A percentile compares a stretch with the other conserved stretches of the same genome.
These are phyloP conservation scores for Ctenochaetus hawaiiensis DNA, from an alignment of 2,797 vertebrate species.

Conservation along the genomic window DNA sequence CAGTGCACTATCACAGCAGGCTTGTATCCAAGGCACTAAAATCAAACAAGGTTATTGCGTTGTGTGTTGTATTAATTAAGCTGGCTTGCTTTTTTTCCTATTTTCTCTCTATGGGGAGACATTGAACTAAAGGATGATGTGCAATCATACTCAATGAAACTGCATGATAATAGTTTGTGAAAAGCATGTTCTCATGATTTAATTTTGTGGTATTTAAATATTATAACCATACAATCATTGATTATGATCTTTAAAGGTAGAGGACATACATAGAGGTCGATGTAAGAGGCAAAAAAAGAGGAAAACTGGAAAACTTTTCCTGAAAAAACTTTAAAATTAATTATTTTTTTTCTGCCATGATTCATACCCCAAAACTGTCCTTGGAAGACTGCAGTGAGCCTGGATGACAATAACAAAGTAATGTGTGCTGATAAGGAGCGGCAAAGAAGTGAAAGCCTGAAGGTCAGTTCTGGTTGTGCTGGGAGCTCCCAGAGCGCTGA, in stretches of 20 bases:
- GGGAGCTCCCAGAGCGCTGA: conserved; percentile 80
- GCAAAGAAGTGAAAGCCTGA: conserved; percentile 78
- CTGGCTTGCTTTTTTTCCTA: background rate
- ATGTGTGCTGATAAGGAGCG: conserved; percentile 75
- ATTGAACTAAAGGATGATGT: background rate
- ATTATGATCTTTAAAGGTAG: background rate
- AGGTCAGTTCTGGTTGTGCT: conserved; percentile 81
- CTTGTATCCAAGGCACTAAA: background rate
- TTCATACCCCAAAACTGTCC: conserved; percentile 65
- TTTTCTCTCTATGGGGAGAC: background rate
- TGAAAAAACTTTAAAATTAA: conserved; percentile 51
- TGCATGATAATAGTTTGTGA: background rate
- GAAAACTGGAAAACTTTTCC: conserved; percentile 53
- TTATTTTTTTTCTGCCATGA: conserved; percentile 56
- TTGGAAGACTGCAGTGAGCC: conserved; percentile 73
- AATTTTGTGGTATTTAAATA: background rate
- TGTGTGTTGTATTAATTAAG: too few relatives aligned
- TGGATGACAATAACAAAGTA: conserved; percentile 77
- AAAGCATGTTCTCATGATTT: background rate
- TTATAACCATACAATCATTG: too few relatives aligned
- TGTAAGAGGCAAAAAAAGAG: conserved; percentile 23
- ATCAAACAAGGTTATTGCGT: background rate
- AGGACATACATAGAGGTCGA: background rate
- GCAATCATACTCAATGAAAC: background rate
- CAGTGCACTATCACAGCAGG: background rate